Conservation (phyloP, 2,797 vertebrate species). For the Ptychobarbus kaznakovi region DNA sequence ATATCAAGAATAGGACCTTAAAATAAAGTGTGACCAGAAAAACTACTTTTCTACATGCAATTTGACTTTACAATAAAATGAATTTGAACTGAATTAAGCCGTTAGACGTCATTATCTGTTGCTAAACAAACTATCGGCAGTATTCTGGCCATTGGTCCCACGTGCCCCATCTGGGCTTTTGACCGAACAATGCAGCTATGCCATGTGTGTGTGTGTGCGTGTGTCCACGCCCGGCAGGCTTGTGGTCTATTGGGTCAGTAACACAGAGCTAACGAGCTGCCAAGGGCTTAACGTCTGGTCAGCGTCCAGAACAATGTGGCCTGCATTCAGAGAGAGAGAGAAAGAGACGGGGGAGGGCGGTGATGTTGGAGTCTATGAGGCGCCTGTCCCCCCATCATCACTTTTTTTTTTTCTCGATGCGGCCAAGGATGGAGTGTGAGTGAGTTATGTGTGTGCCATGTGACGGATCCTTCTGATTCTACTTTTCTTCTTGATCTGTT, state of each 20-base stretch:
- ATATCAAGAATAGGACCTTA: not conserved
- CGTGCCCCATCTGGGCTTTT: conserved; percentile 36
- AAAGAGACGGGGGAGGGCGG: conserved; percentile 29
- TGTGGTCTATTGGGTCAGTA: conserved; percentile 82
- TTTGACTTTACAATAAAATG: conserved; percentile 3
- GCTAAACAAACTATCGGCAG: conserved; percentile 22
- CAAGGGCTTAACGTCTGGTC: conserved; percentile 82
- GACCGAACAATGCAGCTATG: conserved; percentile 43
- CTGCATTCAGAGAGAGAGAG: conserved; percentile 73
- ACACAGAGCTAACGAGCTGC: conserved; percentile 84
- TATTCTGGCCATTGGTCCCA: conserved; percentile 35
- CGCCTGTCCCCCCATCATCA: conserved; percentile 42
- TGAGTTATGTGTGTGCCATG: conserved; percentile 12
- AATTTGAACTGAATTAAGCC: conserved; percentile 9
- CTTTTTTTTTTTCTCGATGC: conserved; percentile 2
- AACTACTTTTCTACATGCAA: not conserved
- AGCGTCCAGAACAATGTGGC: conserved; percentile 72
- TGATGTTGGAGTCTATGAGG: conserved; percentile 12
- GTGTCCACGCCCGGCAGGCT: conserved; percentile 62
- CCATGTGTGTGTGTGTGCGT: conserved; percentile 52
- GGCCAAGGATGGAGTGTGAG: conserved; percentile 9
- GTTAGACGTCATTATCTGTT: not conserved
- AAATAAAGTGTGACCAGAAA: not conserved
- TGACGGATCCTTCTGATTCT: conserved; percentile 12
- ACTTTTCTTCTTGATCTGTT: conserved; percentile 18